Evolutionary conservation across 2,797 vertebrate genomes (phyloP), one percentile per base, ranked within the genome.

Genomic region (Melanotaenia pygmaea): DNA sequence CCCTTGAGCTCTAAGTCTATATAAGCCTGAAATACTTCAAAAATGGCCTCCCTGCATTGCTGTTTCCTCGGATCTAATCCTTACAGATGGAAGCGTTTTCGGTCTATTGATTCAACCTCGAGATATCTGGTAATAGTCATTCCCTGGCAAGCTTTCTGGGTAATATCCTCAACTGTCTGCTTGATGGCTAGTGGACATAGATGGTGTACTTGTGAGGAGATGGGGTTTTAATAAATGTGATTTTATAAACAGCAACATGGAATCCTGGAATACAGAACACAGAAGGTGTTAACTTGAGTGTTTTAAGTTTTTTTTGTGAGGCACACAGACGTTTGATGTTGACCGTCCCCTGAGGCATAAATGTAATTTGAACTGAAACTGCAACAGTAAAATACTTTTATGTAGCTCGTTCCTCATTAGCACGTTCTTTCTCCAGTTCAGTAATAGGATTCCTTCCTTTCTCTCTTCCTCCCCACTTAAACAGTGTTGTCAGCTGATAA

Each of bases 341-440:
- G 74, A 58, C 74, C 63, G 76, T 65, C 50, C 75, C 82, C 30
- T n/a, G 57, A 88, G 83, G 85, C 79, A 58, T 74, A 67, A 61
- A 59, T 82, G 81, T 86, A 86, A 88, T 86, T 88, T 88, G 77
- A 89, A 80, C 66, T 75, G 45, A 87, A 85, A 84, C 73, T 68
- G 82, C 77, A 71, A 83, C 77, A 81, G 59, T 82, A 90, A 89
- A 87, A 86, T 79, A 75, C 83, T 87, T 88, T 80, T 76, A 86
- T 82, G 72, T 71, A 50, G 78, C 84, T 83, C 67, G 60, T 87
- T 90, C 71, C 81, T 92, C 84, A 84, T 91, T 88, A 88, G 74
- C 67, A 56, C 74, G 81, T 64, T 30, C 72, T 72, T 56, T 38
- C 86, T 86, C 59, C 81, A 66, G 69, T 63, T 62, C 45, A 4